These are phyloP conservation scores for Cyrtorhinus lividipennis DNA, from an alignment of 1,140 invertebrate genomes.

Conservation along the genomic window DNA sequence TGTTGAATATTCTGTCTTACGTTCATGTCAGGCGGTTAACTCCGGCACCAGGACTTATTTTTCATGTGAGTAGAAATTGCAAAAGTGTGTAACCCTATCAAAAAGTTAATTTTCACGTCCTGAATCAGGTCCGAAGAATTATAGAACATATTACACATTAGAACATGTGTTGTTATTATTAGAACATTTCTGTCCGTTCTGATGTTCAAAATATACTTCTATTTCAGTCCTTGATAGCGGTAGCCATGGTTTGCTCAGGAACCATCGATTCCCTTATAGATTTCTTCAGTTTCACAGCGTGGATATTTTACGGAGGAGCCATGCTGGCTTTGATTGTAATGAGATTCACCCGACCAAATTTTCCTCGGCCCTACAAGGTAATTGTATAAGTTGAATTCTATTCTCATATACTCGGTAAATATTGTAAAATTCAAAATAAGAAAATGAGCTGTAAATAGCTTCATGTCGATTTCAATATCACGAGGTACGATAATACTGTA, in stretches of 20 bases:
- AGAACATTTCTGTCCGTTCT: no score
- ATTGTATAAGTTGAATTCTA: no score
- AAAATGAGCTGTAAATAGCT: no score
- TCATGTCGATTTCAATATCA: no score
- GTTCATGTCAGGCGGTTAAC: conserved; percentile 82
- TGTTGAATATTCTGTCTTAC: conserved; percentile 83
- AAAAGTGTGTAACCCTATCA: not conserved
- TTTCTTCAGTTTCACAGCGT: conserved; percentile 89
- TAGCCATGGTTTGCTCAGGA: conserved; percentile 72
- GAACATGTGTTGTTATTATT: no score
- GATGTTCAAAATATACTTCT: no score
- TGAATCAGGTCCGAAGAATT: no score
- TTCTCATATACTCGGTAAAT: no score
- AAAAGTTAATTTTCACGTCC: not conserved
- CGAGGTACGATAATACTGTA: no score
- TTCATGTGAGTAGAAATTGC: conserved; percentile 56
- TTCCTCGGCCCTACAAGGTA: conserved; percentile 73
- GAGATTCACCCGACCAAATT: conserved; percentile 71
- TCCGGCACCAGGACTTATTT: conserved; percentile 89
- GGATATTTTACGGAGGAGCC: conserved; percentile 86
- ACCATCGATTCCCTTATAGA: conserved; percentile 83
- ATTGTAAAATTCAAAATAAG: no score
- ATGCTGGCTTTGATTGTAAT: conserved; percentile 80
- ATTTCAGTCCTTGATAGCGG: conserved; percentile 51
- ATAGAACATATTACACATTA: no score